Base-by-base conservation (phyloP, 1,140 invertebrate species). In the Leptinotarsa defecta region DNA sequence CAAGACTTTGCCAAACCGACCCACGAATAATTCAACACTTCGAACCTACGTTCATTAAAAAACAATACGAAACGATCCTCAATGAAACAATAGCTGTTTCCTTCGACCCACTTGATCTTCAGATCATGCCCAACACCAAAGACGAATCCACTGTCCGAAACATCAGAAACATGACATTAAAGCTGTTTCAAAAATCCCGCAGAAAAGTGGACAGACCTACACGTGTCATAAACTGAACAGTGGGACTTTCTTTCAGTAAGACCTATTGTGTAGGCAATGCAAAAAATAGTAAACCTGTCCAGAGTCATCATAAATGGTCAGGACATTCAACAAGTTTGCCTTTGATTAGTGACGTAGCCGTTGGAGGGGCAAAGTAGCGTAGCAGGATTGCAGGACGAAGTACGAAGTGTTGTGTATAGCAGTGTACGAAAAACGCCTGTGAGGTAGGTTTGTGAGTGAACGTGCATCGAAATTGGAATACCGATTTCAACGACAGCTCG, bases 321-420 rank as follows among this genome's bases (percentile, higher is more conserved):
- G 52, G 52, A 57, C 52, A 57, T 57, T 57, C 52, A 57, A 57
- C 52, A 57, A 57, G 52, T 57, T 57, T 57, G 52, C 52, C 52
- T 57, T 6, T 57, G 52, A 57, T 57, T 17, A 19, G 52, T 57
- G 52, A 57, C 52, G 52, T 57, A 57, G 17, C n/a, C 52, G 52
- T 15, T 57, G 52, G 52, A 57, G 52, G 52, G 52, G 52, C 0
- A 15, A 57, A n/a, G 15, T 8, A n/a, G 52, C 52, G 52, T 57
- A 17, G 52, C 52, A 57, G 52, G 52, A 57, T 57, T 15, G 52
- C 52, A 57, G 52, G 52, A 57, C n/a, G 52, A n/a, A 57, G 52
- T 57, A 57, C n/a, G 52, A n/a, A 57, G 52, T 57, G 13, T 15
- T 19, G 52, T 19, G 52, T 57, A 17, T 19, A 19, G 52, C 52